These are phyloP conservation scores for Neoitamus cyanurus DNA, from an alignment of 2,888 invertebrate species.

Conservation along the genomic window DNA sequence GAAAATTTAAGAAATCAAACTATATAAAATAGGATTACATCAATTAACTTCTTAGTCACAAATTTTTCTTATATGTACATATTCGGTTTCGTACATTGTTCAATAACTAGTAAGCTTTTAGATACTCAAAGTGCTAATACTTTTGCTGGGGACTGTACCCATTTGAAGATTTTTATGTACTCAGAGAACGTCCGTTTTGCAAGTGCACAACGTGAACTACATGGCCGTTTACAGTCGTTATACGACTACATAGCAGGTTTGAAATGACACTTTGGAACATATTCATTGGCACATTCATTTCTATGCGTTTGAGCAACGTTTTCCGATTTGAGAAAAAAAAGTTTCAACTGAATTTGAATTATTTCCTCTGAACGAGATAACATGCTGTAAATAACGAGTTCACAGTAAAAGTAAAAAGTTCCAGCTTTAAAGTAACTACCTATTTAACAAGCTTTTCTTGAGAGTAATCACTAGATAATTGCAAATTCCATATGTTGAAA, in stretches of 20 bases:
- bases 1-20: too few species aligned
- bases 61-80: too few species aligned
- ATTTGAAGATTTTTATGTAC: not conserved
- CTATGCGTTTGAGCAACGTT: not conserved
- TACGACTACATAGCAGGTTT: not conserved
- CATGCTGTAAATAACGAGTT: not conserved
- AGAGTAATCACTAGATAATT: not conserved
- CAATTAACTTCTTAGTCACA: too few species aligned
- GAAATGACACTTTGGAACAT: not conserved
- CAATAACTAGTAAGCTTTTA: not conserved
- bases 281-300: not conserved
- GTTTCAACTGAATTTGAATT: not conserved
- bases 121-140: too few species aligned
- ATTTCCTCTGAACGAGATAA: not conserved
- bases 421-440: not conserved
- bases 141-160: not conserved
- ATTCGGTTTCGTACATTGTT: not conserved
- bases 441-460: not conserved
- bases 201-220: not conserved
- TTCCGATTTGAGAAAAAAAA: not conserved
- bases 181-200: not conserved
- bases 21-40: too few species aligned
- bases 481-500: not conserved
- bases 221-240: not conserved
- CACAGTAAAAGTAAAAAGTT: not conserved